Evolutionary conservation across 2,888 invertebrate species (phyloP), one percentile per base, ranked within the genome.

Genomic region (Coelinius sp.): DNA sequence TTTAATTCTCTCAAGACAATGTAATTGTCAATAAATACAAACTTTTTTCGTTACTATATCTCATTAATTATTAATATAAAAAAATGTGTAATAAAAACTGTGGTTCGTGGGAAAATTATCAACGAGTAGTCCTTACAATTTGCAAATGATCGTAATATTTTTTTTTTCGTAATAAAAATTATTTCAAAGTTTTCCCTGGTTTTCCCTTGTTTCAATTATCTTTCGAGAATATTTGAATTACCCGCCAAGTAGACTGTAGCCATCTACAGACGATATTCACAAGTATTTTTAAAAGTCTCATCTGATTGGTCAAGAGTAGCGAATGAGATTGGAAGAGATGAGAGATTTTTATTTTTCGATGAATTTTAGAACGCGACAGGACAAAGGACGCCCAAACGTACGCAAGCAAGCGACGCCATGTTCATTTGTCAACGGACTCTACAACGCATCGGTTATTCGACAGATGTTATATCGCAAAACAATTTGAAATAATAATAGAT

Each of bases 391-490:
- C 83, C 78, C 68, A 76, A 65, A 56, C 35, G 68, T 68, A 78
- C 77, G 83, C 79, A 79, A 64, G 78, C 79, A 78, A 71, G 77
- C 56, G 81, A 81, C 82, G 83, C 83, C 83, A 83, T 83, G 77
- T 83, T 83, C 80, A 82, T 80, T 84, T 83, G 81, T 84, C 81
- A 84, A 84, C 82, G 84, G 80, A 81, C 83, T 78, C 78, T 79
- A 80, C 63, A 65, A 62, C 68, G 46, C 14, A 38, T 24, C 53
- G 64, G 14, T 17, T 46, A 22, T 14, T 62, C n/a, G 10, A 8
- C n/a, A 20, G 6, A 22, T 14, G 22, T 38, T 20, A 63, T 24
- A 0, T 63, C 24, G 12, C 10, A 14, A 56, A 25, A n/a, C 10
- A 5, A 59, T 35, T 20, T 20, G 3, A 31, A 62, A 68, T 70